phyloP scores from a whole-genome alignment of 2,888 invertebrate genomes.

The Anorthoa munda region DNA sequence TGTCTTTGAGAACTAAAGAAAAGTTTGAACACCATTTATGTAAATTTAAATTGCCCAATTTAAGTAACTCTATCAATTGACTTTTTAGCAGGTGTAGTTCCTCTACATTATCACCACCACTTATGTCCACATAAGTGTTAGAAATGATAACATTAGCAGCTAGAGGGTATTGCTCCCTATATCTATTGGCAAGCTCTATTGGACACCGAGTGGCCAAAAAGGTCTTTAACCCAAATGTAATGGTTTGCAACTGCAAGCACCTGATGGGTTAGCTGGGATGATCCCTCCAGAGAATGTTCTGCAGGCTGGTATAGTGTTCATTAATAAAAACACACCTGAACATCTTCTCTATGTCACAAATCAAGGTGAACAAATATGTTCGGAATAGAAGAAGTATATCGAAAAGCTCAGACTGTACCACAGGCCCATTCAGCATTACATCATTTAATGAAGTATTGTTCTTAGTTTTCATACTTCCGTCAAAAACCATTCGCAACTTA shows the following conservation, averaged over 20 bases:
- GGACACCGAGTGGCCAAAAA: neutral
- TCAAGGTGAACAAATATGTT: no score
- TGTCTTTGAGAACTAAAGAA: neutral
- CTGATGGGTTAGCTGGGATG: no score
- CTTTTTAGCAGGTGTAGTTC: neutral
- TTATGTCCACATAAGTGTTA: neutral
- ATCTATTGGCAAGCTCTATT: neutral
- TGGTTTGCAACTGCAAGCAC: neutral
- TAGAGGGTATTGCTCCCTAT: neutral
- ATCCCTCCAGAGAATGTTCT: no score
- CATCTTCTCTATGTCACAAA: no score
- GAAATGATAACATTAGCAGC: neutral
- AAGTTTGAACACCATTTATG: slow-evolving; percentile 2
- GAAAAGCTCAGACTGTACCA: no score
- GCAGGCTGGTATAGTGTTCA: no score
- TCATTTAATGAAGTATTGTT: no score
- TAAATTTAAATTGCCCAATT: neutral
- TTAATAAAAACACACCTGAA: no score
- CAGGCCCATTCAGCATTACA: no score
- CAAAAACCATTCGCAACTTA: no score
- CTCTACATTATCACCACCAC: neutral
- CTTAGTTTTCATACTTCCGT: no score
- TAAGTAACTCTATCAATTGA: slow-evolving; percentile 2
- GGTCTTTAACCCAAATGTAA: slow-evolving; percentile 1
- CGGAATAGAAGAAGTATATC: no score